Evolutionary conservation across 2,888 invertebrate genomes (phyloP).

Genomic region (Synanthedon formicaeformis): DNA sequence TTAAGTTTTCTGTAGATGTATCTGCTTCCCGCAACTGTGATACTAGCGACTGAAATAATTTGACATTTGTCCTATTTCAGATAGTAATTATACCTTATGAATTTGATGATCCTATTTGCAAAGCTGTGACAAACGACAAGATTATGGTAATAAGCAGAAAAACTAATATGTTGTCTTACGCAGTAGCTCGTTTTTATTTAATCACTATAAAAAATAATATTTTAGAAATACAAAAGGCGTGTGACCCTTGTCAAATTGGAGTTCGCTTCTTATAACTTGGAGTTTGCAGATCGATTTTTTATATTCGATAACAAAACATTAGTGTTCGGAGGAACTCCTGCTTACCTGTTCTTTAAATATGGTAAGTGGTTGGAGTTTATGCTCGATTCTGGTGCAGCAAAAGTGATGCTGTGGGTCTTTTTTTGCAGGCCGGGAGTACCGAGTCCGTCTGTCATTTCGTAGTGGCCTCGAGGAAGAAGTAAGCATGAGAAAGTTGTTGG

Average conservation of each 20-base stretch:
- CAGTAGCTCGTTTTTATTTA: background rate
- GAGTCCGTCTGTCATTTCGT: constrained; percentile 35
- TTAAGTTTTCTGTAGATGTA: too few relatives aligned
- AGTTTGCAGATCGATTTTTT: constrained; percentile 46
- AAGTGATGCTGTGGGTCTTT: background rate
- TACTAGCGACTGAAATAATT: too few relatives aligned
- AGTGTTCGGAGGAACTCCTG: constrained; percentile 52
- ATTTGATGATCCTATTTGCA: constrained; percentile 18
- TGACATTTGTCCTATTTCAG: constrained; percentile 21
- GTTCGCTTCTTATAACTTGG: constrained; percentile 27
- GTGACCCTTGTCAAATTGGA: constrained; percentile 34
- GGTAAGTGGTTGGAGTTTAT: constrained; percentile 22
- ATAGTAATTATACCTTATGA: constrained; percentile 35
- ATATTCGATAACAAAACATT: constrained; percentile 36
- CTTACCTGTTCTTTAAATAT: constrained; percentile 51
- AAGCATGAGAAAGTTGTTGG: constrained; percentile 16
- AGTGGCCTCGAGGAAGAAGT: constrained; percentile 18
- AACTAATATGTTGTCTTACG: too few relatives aligned
- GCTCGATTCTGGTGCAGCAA: background rate
- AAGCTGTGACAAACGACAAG: constrained; percentile 42
- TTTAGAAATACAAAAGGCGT: constrained; percentile 37
- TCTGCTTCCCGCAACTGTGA: too few relatives aligned
- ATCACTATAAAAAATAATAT: constrained; percentile 4
- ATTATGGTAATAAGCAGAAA: constrained; percentile 32
- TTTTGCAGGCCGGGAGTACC: constrained; percentile 22